Base-by-base conservation (phyloP, 2,797 vertebrate species). In the Orientallactaga sibirica region DNA sequence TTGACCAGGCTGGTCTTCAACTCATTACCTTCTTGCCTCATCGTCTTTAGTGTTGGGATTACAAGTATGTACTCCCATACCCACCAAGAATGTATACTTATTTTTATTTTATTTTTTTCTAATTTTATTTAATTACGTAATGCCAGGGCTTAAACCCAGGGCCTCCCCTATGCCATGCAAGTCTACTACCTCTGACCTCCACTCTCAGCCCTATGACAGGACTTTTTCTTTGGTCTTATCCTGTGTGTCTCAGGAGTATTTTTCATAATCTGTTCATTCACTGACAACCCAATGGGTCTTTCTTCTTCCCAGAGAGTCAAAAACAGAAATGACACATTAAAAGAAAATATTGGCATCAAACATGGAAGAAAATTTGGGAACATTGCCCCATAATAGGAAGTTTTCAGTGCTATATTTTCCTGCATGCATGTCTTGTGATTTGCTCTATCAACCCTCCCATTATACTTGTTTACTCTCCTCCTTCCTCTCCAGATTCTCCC, bases 281-380 rank as follows among this genome's bases (percentile, higher is more conserved):
- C 2, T 80, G 70, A 20, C 7, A 70, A 20, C 58, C n/a, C 7
- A 29, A 52, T n/a, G 9, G n/a, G 5, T 58, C 33, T 95, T 37
- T 86, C n/a, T 61, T 12, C 27, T 73, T 75, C 24, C 24, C 9
- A n/a, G 43, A 15, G 10, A 24, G 19, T 62, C 14, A 19, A n/a
- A 84, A 84, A 55, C 37, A 67, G 15, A 90, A 79, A 87, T 90
- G 67, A 87, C 84, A 76, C 0, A 83, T n/a, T 62, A 27, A 68
- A 29, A 71, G 9, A 80, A 48, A 90, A 76, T 24, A 3, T 43
- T 70, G 3, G 10, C 37, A 37, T 37, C 25, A 75, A 64, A n/a
- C 43, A 75, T 48, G 48, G n/a, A 7, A 70, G 25, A 11, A 86
- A 83, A 62, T 43, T 71, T 80, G 74, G 9, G 58, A 29, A 74